phyloP scores from a whole-genome alignment of 2,888 invertebrate species.

The Lutraria lutraria region DNA sequence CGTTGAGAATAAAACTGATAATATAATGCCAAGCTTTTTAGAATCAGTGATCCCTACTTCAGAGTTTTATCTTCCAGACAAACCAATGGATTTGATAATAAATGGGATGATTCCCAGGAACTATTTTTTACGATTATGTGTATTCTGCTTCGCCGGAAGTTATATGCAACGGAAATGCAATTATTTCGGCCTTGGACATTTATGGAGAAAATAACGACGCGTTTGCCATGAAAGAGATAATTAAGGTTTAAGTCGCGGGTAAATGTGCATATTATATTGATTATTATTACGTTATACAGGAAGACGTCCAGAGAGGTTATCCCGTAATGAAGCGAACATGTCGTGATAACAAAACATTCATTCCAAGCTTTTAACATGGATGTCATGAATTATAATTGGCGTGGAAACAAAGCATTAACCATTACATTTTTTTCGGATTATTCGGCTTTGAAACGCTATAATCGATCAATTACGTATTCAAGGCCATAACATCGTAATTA shows the following conservation, averaged over 20 bases:
- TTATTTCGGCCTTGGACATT: slow-evolving; percentile 4
- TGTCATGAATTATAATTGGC: background rate
- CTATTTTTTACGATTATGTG: background rate
- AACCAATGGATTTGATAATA: background rate
- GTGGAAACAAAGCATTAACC: background rate
- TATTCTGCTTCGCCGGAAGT: slow-evolving; percentile 1
- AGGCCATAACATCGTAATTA: background rate
- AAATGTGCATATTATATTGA: background rate
- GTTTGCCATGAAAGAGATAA: background rate
- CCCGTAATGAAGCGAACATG: background rate
- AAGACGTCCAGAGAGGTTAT: background rate
- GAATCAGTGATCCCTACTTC: background rate
- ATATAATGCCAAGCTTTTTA: background rate
- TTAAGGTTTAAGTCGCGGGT: background rate
- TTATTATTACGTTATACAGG: background rate
- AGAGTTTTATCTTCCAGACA: background rate
- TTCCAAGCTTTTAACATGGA: background rate
- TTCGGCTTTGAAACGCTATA: background rate
- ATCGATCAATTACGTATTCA: background rate
- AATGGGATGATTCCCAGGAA: background rate
- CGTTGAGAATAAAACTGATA: background rate
- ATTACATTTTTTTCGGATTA: background rate
- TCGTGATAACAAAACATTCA: background rate
- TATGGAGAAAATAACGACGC: background rate
- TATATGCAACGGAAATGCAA: background rate